Evolutionary conservation across 2,888 invertebrate species (phyloP).

Genomic region (Falcaria lacertinaria): DNA sequence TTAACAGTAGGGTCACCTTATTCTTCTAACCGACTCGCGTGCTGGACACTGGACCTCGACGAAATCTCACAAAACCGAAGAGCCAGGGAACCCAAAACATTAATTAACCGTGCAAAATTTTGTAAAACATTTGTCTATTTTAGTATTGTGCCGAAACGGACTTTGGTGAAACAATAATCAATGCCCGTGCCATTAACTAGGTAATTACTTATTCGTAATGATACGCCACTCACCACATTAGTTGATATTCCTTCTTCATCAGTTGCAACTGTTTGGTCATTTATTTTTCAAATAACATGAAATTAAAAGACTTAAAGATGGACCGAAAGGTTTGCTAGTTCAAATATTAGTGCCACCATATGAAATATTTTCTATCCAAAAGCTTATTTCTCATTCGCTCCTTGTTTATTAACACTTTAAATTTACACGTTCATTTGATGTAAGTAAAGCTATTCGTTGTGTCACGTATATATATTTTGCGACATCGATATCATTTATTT

Average conservation of each 20-base stretch:
- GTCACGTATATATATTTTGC: conserved; percentile 6
- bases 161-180: too few species aligned
- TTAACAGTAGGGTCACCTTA: too few species aligned
- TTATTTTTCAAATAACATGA: conserved; percentile 3
- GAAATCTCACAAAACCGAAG: too few species aligned
- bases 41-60: too few species aligned
- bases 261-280: conserved; percentile 31
- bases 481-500: neutral
- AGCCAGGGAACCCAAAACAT: too few species aligned
- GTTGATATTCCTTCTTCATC: conserved; percentile 37
- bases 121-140: too few species aligned
- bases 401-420: conserved; percentile 43
- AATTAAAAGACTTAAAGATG: neutral
- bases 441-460: conserved; percentile 1
- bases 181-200: too few species aligned
- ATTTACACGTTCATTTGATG: conserved; percentile 26
- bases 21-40: too few species aligned
- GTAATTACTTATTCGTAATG: too few species aligned
- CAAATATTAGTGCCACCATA: neutral
- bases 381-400: conserved; percentile 45
- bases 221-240: conserved; percentile 52
- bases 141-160: too few species aligned
- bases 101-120: too few species aligned
- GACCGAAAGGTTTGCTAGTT: conserved; percentile 8
- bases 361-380: conserved; percentile 20